Base-by-base conservation (phyloP, 53 echinoderm and acorn worm species). In the Mesocentrotus franciscanus region DNA sequence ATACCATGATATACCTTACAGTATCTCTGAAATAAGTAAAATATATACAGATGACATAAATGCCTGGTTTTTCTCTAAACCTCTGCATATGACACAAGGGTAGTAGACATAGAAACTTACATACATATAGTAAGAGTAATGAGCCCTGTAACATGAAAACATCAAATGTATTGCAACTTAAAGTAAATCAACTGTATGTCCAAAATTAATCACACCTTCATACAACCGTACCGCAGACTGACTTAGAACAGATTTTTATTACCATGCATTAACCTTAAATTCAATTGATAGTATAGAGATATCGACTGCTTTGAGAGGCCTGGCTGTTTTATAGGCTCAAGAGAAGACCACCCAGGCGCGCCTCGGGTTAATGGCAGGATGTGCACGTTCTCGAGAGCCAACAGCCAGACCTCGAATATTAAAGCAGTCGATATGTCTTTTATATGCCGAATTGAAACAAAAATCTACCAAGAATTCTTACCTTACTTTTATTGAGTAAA, bases 1-100 rank as follows among this genome's bases (percentile, higher is more conserved):
- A 71, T 92, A 92, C 56, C 92, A 92, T 92, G 92, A 92, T 92
- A 92, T 92, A 92, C 42, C 74, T 24, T 68, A 92, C 56, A 92
- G 18, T 91, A 10, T 62, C 91, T 64, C 62, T 91, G 66, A 91
- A 91, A 64, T 30, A 61, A 66, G 91, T 91, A 91, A 91, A 91
- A 91, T 91, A 91, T 91, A 6, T 91, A 91, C 91, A 91, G 17
- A 57, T 91, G 91, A 9, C 91, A 91, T 57, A 10, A 66, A 64
- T 91, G 14, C 90, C 58, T 59, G 15, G 35, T 62, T n/a, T 91
- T 24, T 33, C 33, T 35, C 34, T n/a, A 20, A 35, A 64, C 36
- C 64, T 60, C n/a, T 64, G 8, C 16, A 33, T 66, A 60, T 60
- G 4, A 60, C 30, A 57, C 27, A 60, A 12, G 90, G 7, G 16